Evolutionary conservation across 2,113 vertebrate genomes (phyloP), one percentile per base, ranked within the genome.

Genomic region (Bos javanicus): DNA sequence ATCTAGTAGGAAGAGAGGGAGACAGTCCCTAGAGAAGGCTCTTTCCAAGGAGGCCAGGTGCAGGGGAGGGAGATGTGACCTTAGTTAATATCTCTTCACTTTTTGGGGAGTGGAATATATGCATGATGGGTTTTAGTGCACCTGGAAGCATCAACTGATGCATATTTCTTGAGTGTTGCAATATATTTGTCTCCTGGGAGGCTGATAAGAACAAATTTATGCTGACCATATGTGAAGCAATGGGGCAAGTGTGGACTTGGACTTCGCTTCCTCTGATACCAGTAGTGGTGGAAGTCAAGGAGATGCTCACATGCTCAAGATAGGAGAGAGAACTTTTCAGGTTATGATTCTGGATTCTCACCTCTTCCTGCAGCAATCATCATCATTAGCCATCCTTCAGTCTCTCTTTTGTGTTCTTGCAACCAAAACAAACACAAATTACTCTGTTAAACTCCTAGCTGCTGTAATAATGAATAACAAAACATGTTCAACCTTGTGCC

Each of bases 301-400:
- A 23, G 10, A 36, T 19, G 3, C 14, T 25, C 19, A 3, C 33
- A 30, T 1, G 0, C 28, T 60, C 26, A 2, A 4, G 15, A 25
- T 0, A n/a, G 21, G 5, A n/a, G 28, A 14, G 11, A 9, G 8
- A 56, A 6, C 9, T 21, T 25, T 83, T 4, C 21, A 50, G 6
- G 3, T 23, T 36, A 28, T 2, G 8, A 21, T 57, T 57, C 80
- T 36, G 46, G 60, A 74, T 60, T 74, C 25, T 74, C 2, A 2
- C 28, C 5, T 60, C 43, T 81, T 60, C 21, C 71, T 30, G 28
- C 1, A 26, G 23, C 23, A 87, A 1, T 8, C 11, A 17, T 91
- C 21, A 71, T 90, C 50, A 21, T 87, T 57, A 76, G 25, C 3
- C 28, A 12, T 9, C 36, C 57, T n/a, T 28, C 21, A 12, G 15